These are phyloP conservation scores for Maccullochella peelii DNA, from an alignment of 2,113 vertebrate genomes.

Conservation along the genomic window DNA sequence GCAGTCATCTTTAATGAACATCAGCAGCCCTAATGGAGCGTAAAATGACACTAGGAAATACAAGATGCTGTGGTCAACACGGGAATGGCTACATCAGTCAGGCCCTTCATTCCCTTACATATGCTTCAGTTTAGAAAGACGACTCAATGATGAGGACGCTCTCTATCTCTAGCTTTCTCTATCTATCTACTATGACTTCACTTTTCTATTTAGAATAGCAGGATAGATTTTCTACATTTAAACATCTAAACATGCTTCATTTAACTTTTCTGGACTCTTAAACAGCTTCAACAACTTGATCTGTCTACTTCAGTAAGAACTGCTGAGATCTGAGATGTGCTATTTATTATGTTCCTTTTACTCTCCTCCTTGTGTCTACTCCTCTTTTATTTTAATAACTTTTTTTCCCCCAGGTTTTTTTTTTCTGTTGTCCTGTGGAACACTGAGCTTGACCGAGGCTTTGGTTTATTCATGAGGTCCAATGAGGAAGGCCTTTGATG, in stretches of 20 bases:
- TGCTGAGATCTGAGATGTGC: slow-evolving; percentile 37
- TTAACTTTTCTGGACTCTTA: slow-evolving; percentile 38
- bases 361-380: slow-evolving; percentile 14
- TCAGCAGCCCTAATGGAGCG: slow-evolving; percentile 77
- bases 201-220: slow-evolving; percentile 19
- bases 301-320: slow-evolving; percentile 11
- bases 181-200: neutral
- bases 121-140: slow-evolving; percentile 34
- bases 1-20: slow-evolving; percentile 80
- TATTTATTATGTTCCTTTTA: slow-evolving; percentile 30
- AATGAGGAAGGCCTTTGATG: slow-evolving; percentile 79
- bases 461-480: slow-evolving; percentile 82
- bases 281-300: slow-evolving; percentile 34
- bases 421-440: slow-evolving; percentile 57
- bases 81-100: slow-evolving; percentile 63
- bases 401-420: slow-evolving; percentile 51
- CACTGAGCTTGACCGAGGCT: slow-evolving; percentile 65
- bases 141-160: neutral
- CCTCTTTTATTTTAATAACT: slow-evolving; percentile 56
- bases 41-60: slow-evolving; percentile 79
- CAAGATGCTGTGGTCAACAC: slow-evolving; percentile 78
- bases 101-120: slow-evolving; percentile 33
- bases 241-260: slow-evolving; percentile 37
- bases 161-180: neutral
- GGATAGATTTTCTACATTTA: slow-evolving; percentile 20